Conservation (phyloP, 1,140 invertebrate species). For the Eupristina koningsbergeri region DNA sequence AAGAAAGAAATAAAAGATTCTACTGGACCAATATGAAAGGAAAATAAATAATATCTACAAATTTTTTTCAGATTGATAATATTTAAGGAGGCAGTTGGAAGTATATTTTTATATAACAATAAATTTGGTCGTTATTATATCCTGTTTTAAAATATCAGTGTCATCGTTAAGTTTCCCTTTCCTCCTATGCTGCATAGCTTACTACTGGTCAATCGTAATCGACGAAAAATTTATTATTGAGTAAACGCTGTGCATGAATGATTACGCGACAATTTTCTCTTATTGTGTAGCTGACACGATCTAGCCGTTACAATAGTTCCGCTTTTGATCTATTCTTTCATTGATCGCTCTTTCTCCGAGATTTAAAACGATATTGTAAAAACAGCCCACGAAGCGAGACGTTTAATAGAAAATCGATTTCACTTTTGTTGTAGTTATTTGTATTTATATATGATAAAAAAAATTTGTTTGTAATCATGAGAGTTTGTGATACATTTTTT, state of each 20-base stretch:
- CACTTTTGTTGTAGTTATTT: constrained; percentile 23
- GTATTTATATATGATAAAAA: not conserved
- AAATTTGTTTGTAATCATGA: not conserved
- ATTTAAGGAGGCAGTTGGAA: not conserved
- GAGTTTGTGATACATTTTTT: not conserved
- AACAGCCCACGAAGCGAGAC: constrained; percentile 21
- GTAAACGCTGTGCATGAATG: not conserved
- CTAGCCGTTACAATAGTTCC: not conserved
- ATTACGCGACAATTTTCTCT: not conserved
- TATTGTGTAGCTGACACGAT: not conserved
- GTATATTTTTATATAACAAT: not conserved
- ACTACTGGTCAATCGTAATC: not conserved
- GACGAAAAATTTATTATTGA: not conserved
- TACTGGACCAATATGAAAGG: constrained; percentile 70
- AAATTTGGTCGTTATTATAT: not conserved
- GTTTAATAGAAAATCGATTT: constrained; percentile 34
- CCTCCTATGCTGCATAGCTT: too few relatives aligned
- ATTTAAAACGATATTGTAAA: constrained; percentile 7
- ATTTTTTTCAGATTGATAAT: not conserved
- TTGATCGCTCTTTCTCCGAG: not conserved
- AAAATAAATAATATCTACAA: constrained; percentile 61
- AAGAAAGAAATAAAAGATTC: constrained; percentile 59
- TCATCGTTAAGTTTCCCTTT: not conserved
- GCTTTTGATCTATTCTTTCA: constrained; percentile 13
- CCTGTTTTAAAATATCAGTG: not conserved